A percentile compares a stretch with the other conserved stretches of the same genome.
phyloP scores from a whole-genome alignment of 2,113 vertebrate genomes.

The Phylloscopus whistleri region DNA sequence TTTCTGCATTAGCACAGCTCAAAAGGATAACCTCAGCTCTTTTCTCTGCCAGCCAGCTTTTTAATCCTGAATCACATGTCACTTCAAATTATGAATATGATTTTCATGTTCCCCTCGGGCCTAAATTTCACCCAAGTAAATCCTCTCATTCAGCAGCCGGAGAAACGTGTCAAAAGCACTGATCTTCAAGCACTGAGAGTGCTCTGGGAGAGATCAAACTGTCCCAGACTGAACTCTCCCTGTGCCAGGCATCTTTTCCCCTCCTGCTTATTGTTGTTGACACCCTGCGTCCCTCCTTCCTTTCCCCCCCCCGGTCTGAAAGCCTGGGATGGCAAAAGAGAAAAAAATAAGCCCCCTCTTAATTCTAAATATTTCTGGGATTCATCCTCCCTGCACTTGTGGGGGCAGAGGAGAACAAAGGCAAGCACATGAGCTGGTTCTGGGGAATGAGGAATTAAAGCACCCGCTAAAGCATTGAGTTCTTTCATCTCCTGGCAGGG shows the following conservation, averaged over 20 bases:
- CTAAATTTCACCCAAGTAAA: slow-evolving; percentile 78
- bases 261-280: slow-evolving; percentile 45
- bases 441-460: slow-evolving; percentile 28
- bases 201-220: slow-evolving; percentile 69
- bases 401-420: slow-evolving; percentile 23
- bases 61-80: slow-evolving; percentile 79
- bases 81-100: slow-evolving; percentile 79
- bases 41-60: slow-evolving; percentile 75
- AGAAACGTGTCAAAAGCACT: slow-evolving; percentile 71
- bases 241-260: slow-evolving; percentile 26
- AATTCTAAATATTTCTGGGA: slow-evolving; percentile 1
- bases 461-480: neutral
- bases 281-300: neutral
- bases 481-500: slow-evolving; percentile 26
- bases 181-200: slow-evolving; percentile 62
- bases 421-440: neutral
- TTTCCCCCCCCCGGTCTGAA: neutral
- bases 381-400: neutral
- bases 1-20: slow-evolving; percentile 73
- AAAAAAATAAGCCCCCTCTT: neutral
- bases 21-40: slow-evolving; percentile 71
- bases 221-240: slow-evolving; percentile 49
- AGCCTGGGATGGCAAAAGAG: neutral
- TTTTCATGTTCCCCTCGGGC: slow-evolving; percentile 74
- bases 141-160: slow-evolving; percentile 73